Evolutionary conservation across 1,140 invertebrate species (phyloP).

Genomic region (Acromyrmex heyeri): DNA sequence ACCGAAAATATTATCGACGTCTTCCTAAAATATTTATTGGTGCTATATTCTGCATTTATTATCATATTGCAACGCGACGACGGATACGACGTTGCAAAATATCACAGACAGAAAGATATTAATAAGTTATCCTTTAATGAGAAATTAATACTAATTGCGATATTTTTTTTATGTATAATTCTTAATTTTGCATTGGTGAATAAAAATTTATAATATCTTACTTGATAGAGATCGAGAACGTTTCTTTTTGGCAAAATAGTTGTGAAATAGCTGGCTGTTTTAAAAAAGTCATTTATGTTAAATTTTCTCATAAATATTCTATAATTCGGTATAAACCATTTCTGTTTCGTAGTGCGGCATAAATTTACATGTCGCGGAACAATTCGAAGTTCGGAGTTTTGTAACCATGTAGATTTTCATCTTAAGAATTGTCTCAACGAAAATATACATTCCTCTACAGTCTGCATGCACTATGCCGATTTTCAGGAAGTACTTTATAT

Average conservation of each 20-base stretch:
- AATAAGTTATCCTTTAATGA: not conserved
- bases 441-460: not conserved
- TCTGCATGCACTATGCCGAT: not conserved
- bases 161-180: not conserved
- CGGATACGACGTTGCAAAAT: not conserved
- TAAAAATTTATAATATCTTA: conserved; percentile 6
- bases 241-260: conserved; percentile 11
- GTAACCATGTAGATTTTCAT: conserved; percentile 24
- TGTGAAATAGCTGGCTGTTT: not conserved
- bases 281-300: conserved; percentile 5
- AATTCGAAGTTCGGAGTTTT: not conserved
- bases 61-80: not conserved
- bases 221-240: conserved; percentile 1
- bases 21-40: conserved; percentile 14
- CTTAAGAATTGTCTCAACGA: conserved; percentile 16
- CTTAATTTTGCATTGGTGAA: not conserved
- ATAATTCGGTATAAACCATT: conserved; percentile 27
- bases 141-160: not conserved
- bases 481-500: conserved; percentile 53
- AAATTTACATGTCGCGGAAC: not conserved
- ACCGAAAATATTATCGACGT: not conserved
- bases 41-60: conserved; percentile 36
- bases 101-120: not conserved
- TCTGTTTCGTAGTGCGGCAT: not conserved
- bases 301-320: conserved; percentile 28